Base-by-base conservation (phyloP, 37 sponge, comb jelly and placozoan species). In the Axinella damicornis region DNA sequence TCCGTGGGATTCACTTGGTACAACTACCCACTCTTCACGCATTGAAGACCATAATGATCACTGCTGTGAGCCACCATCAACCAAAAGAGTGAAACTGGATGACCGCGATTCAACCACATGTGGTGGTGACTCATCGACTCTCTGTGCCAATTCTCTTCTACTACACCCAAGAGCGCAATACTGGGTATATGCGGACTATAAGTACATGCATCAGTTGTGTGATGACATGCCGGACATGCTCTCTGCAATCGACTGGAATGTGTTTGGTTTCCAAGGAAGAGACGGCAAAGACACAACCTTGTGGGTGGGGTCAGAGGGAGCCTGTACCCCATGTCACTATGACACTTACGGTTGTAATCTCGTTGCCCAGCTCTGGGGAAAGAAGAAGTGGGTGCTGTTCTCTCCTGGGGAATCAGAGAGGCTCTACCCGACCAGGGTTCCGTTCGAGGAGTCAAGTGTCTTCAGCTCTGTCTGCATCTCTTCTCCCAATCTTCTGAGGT, bases 311-410 rank as follows among this genome's bases (percentile, higher is more conserved):
- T 82, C 91, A 31, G 84, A 92, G 53, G 94, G 90, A n/a, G 90
- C 96, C 12, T 89, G 71, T 82, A 98, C 98, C 12, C 98, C 98
- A n/a, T 96, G 96, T 77, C 98, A 98, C 38, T 93, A 90, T 40
- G 98, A 98, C 79, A 94, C 95, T 4, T 98, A 98, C 73, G 98
- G 98, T 1, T 94, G 80, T 52, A 98, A 98, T 66, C 66, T 98
- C 24, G 96, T 96, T 1, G 94, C 94, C 22, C 98, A 96, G 89
- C 35, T 98, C n/a, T 80, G 53, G 9, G 98, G 98, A 0, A 34
- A 30, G 71, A 98, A 98, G 80, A 79, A 74, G 52, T 98, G 98
- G 98, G 71, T 70, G 18, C 74, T 98, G 80, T 90, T 92, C 41
- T 64, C 92, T 31, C 95, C 98, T 2, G 34, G 65, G 16, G 85